phyloP scores from a whole-genome alignment of 2,113 vertebrate genomes.

The Galeopterus variegatus region DNA sequence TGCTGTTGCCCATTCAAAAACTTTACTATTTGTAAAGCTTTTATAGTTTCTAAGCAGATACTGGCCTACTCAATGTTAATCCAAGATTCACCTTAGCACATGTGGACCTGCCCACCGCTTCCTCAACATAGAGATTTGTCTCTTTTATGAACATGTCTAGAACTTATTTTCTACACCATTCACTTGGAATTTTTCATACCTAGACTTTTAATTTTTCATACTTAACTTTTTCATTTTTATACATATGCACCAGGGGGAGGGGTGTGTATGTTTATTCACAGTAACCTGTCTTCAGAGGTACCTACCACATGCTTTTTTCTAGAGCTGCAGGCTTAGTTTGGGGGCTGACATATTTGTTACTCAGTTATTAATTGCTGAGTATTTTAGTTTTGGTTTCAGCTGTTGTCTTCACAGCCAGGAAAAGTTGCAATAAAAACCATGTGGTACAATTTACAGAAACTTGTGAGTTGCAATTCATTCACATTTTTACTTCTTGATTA shows the following conservation, averaged over 20 bases:
- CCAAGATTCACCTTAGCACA: not conserved
- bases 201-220: not conserved
- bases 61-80: not conserved
- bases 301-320: not conserved
- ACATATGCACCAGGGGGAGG: not conserved
- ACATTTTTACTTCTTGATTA: constrained; percentile 14
- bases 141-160: not conserved
- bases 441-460: not conserved
- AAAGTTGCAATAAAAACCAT: not conserved
- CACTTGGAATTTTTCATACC: not conserved
- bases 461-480: not conserved
- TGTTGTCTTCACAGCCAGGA: not conserved
- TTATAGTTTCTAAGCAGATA: not conserved
- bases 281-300: not conserved
- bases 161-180: not conserved
- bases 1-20: not conserved
- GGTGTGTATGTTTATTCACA: not conserved
- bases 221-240: not conserved
- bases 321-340: not conserved
- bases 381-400: not conserved
- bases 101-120: not conserved
- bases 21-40: constrained; percentile 1
- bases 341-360: not conserved
- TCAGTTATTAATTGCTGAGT: not conserved
- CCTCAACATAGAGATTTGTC: not conserved